Percentiles rank a stretch among this genome's conserved stretches.
phyloP scores from a whole-genome alignment of 2,888 invertebrate genomes.

The Philonicus albiceps region DNA sequence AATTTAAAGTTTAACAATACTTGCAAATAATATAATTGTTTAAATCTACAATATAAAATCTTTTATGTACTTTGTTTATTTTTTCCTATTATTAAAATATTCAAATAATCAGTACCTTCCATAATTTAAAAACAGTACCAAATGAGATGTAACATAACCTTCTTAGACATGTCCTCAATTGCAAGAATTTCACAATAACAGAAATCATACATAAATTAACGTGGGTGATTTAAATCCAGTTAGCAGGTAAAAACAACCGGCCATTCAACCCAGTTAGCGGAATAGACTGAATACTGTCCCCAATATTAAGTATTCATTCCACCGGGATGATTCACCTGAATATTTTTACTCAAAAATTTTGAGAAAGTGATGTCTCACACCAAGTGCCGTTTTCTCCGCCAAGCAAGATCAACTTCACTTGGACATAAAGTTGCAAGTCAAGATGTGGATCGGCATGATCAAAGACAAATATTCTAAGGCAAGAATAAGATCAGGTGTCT shows the following conservation, averaged over 20 bases:
- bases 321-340: not conserved
- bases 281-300: not conserved
- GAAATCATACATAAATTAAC: not conserved
- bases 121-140: no score
- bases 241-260: not conserved
- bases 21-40: no score
- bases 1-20: no score
- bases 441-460: not conserved
- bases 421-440: not conserved
- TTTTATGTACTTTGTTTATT: no score
- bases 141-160: no score
- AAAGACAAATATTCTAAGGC: not conserved
- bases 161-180: not conserved
- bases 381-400: not conserved
- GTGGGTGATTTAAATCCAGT: not conserved
- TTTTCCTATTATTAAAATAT: no score
- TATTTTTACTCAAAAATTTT: not conserved
- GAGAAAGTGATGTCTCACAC: not conserved
- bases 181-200: not conserved
- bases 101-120: no score
- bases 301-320: not conserved
- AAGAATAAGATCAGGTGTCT: slow-evolving; percentile 18
- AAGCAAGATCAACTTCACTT: not conserved
- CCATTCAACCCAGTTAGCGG: not conserved
- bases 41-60: no score